Conservation (phyloP, 2,888 invertebrate genomes). For the Drosophila austrosaltans region DNA sequence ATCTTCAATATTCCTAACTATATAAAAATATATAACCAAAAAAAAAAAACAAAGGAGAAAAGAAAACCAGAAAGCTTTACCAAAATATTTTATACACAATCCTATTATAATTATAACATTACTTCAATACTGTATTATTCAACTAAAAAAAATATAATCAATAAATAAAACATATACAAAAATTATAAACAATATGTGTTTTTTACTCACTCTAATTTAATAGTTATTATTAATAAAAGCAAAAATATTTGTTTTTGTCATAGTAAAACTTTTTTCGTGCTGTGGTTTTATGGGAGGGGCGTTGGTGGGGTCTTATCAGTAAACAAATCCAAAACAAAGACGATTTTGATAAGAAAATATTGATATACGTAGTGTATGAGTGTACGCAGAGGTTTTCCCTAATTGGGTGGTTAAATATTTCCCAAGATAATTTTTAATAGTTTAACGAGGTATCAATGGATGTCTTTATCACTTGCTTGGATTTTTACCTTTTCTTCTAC, state of each 20-base stretch:
- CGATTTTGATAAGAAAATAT: background rate
- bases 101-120: background rate
- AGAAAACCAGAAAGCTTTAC: background rate
- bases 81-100: background rate
- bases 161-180: background rate
- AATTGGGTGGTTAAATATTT: background rate
- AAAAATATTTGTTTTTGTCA: too few species aligned
- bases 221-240: too few species aligned
- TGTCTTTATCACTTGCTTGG: too few species aligned
- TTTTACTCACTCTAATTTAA: too few species aligned
- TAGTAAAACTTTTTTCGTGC: too few species aligned
- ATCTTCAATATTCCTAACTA: background rate
- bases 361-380: background rate
- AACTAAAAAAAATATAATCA: background rate
- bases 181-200: background rate
- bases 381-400: constrained; percentile 3
- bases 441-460: too few species aligned
- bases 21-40: background rate
- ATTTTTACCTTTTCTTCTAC: too few species aligned
- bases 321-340: background rate
- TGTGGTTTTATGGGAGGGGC: too few species aligned
- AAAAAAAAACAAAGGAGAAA: background rate
- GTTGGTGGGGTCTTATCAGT: background rate
- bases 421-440: too few species aligned
- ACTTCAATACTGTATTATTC: background rate